Conservation (phyloP, 2,797 vertebrate genomes). For the Nasua narica region DNA sequence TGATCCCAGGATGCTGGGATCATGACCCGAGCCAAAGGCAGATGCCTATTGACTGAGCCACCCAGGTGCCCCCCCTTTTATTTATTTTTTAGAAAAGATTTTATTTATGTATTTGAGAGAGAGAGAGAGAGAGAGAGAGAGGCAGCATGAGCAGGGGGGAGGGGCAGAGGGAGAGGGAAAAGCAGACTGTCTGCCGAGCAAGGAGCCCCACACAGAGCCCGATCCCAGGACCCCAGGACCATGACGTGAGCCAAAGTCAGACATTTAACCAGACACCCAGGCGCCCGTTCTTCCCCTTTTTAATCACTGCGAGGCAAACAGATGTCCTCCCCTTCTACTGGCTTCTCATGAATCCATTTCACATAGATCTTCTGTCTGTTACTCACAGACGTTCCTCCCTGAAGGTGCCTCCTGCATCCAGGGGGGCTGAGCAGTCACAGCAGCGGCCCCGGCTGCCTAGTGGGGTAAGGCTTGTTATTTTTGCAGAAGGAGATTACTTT, state of each 20-base stretch:
- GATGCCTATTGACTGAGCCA: background rate
- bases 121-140: background rate
- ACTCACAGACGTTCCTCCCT: background rate
- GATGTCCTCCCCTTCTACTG: background rate
- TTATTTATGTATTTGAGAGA: background rate
- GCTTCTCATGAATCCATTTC: background rate
- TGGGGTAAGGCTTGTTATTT: background rate
- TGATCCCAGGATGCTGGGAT: no score
- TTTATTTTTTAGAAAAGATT: background rate
- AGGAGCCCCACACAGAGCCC: background rate
- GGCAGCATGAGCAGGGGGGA: background rate
- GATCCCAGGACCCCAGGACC: background rate
- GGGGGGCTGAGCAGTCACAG: background rate
- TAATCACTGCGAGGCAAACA: background rate
- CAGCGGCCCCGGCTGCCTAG: background rate
- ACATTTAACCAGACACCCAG: background rate
- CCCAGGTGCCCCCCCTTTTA: background rate
- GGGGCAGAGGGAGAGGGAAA: no score
- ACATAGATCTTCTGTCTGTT: background rate
- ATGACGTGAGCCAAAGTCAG: background rate
- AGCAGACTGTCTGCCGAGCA: no score
- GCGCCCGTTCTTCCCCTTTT: background rate
- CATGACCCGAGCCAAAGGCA: background rate
- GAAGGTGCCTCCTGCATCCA: background rate
- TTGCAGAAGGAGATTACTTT: background rate